These are phyloP conservation scores for Crioceris asparagi DNA, from an alignment of 2,888 invertebrate genomes.

Conservation along the genomic window DNA sequence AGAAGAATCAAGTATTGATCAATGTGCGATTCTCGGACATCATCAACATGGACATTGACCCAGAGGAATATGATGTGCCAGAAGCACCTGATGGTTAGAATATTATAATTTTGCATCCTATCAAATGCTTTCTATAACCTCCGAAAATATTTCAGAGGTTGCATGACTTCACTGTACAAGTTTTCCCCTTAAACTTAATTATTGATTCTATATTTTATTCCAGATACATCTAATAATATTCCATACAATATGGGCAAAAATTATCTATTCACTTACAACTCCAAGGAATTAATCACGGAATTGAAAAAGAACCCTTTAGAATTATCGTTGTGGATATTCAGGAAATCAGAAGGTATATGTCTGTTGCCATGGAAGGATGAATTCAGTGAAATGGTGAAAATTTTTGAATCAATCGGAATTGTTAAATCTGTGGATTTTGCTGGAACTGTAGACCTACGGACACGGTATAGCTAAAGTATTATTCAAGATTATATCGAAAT, in stretches of 20 bases:
- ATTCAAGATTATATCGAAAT: no score
- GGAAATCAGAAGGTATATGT: slow-evolving; percentile 39
- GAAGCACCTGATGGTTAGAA: slow-evolving; percentile 10
- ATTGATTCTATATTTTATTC: slow-evolving; percentile 1
- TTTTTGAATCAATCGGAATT: slow-evolving; percentile 24
- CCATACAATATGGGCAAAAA: slow-evolving; percentile 42
- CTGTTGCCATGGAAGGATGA: slow-evolving; percentile 40
- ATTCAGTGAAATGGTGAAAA: slow-evolving; percentile 42
- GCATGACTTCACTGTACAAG: no score
- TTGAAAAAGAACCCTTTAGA: slow-evolving; percentile 42
- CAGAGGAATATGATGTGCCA: slow-evolving; percentile 9
- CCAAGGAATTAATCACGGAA: slow-evolving; percentile 39
- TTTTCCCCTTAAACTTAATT: background rate
- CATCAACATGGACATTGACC: slow-evolving; percentile 39
- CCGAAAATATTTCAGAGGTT: no score
- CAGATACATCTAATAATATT: background rate
- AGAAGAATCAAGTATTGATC: slow-evolving; percentile 39
- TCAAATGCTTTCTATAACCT: no score
- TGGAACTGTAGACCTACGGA: no score
- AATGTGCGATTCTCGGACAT: slow-evolving; percentile 43
- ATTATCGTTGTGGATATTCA: slow-evolving; percentile 42
- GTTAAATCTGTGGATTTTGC: slow-evolving; percentile 29
- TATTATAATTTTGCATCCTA: no score
- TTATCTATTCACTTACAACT: slow-evolving; percentile 42
- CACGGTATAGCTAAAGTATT: no score